phyloP scores from a whole-genome alignment of 2,888 invertebrate genomes.

The Cotesia congregata region DNA sequence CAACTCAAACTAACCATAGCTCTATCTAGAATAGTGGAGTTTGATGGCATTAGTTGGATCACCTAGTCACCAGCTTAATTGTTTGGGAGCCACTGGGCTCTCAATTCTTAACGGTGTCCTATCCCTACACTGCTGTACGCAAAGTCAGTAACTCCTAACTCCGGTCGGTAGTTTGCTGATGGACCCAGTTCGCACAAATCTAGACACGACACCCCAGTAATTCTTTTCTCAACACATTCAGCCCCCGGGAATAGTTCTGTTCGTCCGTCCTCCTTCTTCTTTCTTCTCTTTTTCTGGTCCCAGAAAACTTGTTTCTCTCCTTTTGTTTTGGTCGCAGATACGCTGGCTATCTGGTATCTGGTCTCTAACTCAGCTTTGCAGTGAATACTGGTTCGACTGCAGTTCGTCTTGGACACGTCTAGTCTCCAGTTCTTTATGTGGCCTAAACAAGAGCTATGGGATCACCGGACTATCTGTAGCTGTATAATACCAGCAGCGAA shows the following conservation, averaged over 20 bases:
- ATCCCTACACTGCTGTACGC: constrained; percentile 39
- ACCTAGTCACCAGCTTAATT: constrained; percentile 21
- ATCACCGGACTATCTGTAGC: constrained; percentile 57
- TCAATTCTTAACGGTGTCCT: constrained; percentile 46
- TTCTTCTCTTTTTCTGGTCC: constrained; percentile 30
- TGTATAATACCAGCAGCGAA: constrained; percentile 47
- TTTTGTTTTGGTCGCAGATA: constrained; percentile 22
- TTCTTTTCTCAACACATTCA: constrained; percentile 19
- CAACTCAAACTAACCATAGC: constrained; percentile 62
- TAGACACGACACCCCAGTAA: not conserved
- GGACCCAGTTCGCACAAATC: constrained; percentile 58
- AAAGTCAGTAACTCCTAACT: constrained; percentile 58
- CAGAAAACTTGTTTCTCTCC: not conserved
- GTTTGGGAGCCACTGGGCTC: constrained; percentile 48
- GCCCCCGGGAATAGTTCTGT: constrained; percentile 10
- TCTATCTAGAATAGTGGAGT: constrained; percentile 33
- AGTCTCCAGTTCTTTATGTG: constrained; percentile 63
- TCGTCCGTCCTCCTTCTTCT: constrained; percentile 42
- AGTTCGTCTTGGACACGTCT: constrained; percentile 65
- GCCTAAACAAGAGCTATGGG: constrained; percentile 60
- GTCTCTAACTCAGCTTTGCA: constrained; percentile 40
- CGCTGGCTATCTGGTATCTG: constrained; percentile 32
- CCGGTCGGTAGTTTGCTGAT: constrained; percentile 55
- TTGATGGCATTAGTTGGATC: constrained; percentile 22
- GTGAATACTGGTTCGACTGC: constrained; percentile 59